Percentiles rank a stretch among this genome's conserved stretches.
Evolutionary conservation across 2,113 vertebrate genomes (phyloP).

Genomic region (Mormoops blainvillei): DNA sequence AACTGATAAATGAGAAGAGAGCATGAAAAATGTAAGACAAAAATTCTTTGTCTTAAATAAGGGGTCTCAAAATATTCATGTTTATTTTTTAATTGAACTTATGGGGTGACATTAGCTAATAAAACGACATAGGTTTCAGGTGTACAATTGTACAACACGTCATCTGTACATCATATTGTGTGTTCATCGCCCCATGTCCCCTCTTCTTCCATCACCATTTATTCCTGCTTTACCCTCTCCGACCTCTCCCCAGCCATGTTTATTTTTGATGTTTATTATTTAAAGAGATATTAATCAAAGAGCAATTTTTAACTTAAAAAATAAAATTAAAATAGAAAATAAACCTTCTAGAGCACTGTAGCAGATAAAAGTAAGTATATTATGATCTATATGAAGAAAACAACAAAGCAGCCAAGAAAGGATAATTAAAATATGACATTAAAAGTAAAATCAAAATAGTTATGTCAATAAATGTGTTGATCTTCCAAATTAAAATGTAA

Average conservation of each 20-base stretch:
- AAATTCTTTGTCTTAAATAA: not conserved
- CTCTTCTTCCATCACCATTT: too few relatives aligned
- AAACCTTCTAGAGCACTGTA: not conserved
- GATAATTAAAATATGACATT: not conserved
- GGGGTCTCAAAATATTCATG: not conserved
- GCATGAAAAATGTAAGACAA: not conserved
- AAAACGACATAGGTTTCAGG: too few relatives aligned
- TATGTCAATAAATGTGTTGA: not conserved
- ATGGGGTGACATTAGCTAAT: too few relatives aligned
- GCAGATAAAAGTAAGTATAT: not conserved
- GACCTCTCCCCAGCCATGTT: not conserved
- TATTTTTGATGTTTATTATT: not conserved
- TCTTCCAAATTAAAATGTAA: not conserved
- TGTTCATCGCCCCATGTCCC: too few relatives aligned
- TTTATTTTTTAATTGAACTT: not conserved
- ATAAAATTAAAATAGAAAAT: slow-evolving; percentile 17
- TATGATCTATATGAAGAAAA: not conserved
- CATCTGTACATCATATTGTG: too few relatives aligned
- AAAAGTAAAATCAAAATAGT: slow-evolving; percentile 23
- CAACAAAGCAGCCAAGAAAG: not conserved
- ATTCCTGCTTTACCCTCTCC: too few relatives aligned
- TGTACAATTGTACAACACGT: too few relatives aligned
- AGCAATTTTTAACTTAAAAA: not conserved
- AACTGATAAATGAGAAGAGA: not conserved
- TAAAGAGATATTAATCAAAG: not conserved